phyloP scores from a whole-genome alignment of 2,797 vertebrate genomes.

The Borostomias antarcticus region DNA sequence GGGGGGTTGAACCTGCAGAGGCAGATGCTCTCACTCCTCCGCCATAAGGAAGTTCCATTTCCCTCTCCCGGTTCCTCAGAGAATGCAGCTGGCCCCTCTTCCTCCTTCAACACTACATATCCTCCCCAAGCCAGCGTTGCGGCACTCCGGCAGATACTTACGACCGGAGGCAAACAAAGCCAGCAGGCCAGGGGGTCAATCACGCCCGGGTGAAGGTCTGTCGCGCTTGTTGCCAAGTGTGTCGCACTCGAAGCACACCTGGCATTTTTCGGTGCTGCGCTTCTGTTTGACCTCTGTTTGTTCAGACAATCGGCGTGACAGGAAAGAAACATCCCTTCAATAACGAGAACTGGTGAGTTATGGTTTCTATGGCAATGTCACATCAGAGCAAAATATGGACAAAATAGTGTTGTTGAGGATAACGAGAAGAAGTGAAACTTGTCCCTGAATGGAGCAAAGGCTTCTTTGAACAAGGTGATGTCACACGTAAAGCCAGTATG shows the following conservation, averaged over 20 bases:
- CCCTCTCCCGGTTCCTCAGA: slow-evolving; percentile 30
- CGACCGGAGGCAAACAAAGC: slow-evolving; percentile 56
- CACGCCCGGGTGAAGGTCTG: slow-evolving; percentile 55
- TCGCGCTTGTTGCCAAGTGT: slow-evolving; percentile 59
- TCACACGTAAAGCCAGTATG: slow-evolving; percentile 18
- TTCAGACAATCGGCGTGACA: slow-evolving; percentile 25
- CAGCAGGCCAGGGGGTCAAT: slow-evolving; percentile 56
- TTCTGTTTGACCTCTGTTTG: slow-evolving; percentile 54
- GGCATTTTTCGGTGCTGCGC: slow-evolving; percentile 50
- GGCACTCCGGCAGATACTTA: slow-evolving; percentile 58
- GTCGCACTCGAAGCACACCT: slow-evolving; percentile 55
- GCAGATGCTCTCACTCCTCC: slow-evolving; percentile 37
- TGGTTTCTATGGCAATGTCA: background rate
- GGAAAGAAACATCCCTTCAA: background rate
- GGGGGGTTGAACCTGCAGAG: slow-evolving; percentile 29
- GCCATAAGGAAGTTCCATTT: slow-evolving; percentile 25
- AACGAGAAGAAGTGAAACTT: background rate
- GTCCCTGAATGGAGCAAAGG: background rate
- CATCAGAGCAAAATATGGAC: background rate
- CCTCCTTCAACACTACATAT: slow-evolving; percentile 55
- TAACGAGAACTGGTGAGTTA: background rate
- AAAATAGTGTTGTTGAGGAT: background rate
- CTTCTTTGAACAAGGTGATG: slow-evolving; percentile 27
- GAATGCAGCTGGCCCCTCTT: slow-evolving; percentile 49
- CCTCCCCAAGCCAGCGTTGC: slow-evolving; percentile 48